These are phyloP conservation scores for Crematogaster levior DNA, from an alignment of 2,888 invertebrate genomes.

Conservation along the genomic window DNA sequence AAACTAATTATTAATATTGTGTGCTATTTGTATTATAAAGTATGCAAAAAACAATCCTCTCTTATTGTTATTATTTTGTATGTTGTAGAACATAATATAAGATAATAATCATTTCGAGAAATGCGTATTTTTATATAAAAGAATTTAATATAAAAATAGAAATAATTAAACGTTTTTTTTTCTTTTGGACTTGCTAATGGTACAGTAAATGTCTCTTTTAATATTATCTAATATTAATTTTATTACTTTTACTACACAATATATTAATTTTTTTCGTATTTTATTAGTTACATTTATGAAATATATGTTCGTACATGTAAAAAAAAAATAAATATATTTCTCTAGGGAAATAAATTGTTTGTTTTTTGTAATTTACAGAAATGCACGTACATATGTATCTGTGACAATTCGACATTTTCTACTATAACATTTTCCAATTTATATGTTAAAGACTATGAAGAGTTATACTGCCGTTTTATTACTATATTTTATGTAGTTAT, in stretches of 20 bases:
- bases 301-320: neutral
- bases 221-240: neutral
- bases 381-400: neutral
- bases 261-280: neutral
- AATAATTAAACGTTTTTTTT: neutral
- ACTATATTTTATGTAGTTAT: neutral
- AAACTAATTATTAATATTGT: neutral
- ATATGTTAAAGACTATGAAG: constrained; percentile 5
- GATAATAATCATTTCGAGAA: neutral
- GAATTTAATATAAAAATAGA: constrained; percentile 1
- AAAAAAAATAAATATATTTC: neutral
- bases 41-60: neutral
- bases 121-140: neutral
- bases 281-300: neutral
- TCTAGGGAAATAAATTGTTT: neutral
- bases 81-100: neutral
- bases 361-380: neutral
- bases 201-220: neutral
- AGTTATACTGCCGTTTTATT: constrained; percentile 4
- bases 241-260: neutral
- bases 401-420: constrained; percentile 14
- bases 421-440: constrained; percentile 26
- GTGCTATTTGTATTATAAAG: neutral
- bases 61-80: neutral
- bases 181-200: neutral